These are phyloP conservation scores for Tapera naevia DNA, from an alignment of 2,797 vertebrate genomes.

Conservation along the genomic window DNA sequence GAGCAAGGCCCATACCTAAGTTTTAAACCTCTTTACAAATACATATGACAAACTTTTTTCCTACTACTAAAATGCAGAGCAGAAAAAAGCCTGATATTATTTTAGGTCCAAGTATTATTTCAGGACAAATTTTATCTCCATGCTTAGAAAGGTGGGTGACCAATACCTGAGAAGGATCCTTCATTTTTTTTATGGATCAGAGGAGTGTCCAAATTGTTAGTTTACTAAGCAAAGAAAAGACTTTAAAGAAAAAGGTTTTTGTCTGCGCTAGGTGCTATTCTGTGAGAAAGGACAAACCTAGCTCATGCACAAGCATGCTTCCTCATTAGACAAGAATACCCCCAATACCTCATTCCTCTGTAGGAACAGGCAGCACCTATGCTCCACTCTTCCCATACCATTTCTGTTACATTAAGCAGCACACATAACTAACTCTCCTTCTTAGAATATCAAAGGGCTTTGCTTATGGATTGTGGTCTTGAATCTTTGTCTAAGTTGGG, in stretches of 20 bases:
- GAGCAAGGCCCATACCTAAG: background rate
- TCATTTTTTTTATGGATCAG: background rate
- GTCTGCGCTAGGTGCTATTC: background rate
- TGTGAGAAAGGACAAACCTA: background rate
- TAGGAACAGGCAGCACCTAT: background rate
- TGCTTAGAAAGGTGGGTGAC: background rate
- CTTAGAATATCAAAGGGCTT: background rate
- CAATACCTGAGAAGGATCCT: background rate
- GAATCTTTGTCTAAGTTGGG: background rate
- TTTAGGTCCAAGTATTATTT: background rate
- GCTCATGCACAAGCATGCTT: fast-evolving
- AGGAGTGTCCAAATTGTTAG: background rate
- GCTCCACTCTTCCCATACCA: background rate
- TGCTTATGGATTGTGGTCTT: background rate
- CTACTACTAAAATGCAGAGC: background rate
- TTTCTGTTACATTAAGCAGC: background rate
- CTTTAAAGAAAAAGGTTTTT: background rate
- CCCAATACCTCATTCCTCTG: background rate
- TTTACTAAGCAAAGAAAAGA: background rate
- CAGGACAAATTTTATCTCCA: background rate
- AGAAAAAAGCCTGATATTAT: background rate
- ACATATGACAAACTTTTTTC: background rate
- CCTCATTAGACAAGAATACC: background rate
- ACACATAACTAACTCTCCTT: background rate
- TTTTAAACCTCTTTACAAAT: background rate